phyloP scores from a whole-genome alignment of 1,140 invertebrate genomes.

The Danaus plexippus region DNA sequence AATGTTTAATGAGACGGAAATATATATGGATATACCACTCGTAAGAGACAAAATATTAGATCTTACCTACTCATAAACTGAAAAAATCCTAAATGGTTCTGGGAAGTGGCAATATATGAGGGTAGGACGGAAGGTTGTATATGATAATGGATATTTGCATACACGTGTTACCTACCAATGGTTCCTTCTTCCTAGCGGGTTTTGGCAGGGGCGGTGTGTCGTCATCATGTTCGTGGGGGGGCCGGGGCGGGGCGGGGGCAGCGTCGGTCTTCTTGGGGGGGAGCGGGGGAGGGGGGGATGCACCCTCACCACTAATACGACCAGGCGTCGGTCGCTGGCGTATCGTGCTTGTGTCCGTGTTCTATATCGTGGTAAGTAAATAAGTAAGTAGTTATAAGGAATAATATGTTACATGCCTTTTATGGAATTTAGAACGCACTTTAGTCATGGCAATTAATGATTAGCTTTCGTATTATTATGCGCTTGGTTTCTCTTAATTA shows the following conservation, averaged over 20 bases:
- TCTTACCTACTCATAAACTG: no score
- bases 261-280: constrained; percentile 82
- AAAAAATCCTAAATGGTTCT: no score
- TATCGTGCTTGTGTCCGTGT: constrained; percentile 41
- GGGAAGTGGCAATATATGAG: neutral
- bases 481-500: neutral
- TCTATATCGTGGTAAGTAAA: constrained; percentile 21
- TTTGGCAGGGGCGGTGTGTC: constrained; percentile 75
- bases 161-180: constrained; percentile 28
- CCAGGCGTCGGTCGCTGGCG: constrained; percentile 51
- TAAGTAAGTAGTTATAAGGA: neutral
- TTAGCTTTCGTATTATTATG: neutral
- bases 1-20: no score
- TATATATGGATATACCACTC: no score
- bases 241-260: constrained; percentile 74
- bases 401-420: no score
- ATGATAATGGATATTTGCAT: no score
- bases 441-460: neutral
- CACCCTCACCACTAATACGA: constrained; percentile 74
- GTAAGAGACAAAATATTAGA: no score
- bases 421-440: no score
- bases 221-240: constrained; percentile 70
- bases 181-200: constrained; percentile 75
- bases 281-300: constrained; percentile 83
- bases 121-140: neutral